Conservation (phyloP, 2,797 vertebrate species). For the Dromococcyx pavoninus region DNA sequence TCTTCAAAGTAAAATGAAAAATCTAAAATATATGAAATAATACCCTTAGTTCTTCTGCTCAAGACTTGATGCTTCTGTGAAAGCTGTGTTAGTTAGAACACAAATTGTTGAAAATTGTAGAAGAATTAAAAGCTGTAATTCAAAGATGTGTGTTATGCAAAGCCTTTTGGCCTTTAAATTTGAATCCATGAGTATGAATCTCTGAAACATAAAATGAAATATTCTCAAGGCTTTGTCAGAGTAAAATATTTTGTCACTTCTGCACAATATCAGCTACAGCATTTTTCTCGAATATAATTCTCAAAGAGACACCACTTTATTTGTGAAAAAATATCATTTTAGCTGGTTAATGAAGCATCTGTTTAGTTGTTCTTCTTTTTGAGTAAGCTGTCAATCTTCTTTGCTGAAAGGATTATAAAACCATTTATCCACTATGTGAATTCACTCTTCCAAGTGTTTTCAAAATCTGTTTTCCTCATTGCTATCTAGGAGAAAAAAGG, state of each 20-base stretch:
- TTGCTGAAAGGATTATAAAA: conserved; percentile 32
- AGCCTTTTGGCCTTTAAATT: conserved; percentile 6
- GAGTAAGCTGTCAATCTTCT: conserved; percentile 18
- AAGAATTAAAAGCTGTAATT: neutral
- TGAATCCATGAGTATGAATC: neutral
- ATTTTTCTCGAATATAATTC: conserved; percentile 3
- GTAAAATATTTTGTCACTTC: conserved; percentile 42
- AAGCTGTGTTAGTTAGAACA: neutral
- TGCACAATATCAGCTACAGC: neutral
- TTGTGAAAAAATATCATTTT: neutral
- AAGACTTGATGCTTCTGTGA: neutral
- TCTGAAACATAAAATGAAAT: conserved; percentile 10
- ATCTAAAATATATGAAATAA: neutral
- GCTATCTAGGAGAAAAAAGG: neutral
- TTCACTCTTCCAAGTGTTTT: neutral
- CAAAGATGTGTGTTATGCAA: neutral
- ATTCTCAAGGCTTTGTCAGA: conserved; percentile 7
- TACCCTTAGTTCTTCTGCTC: neutral
- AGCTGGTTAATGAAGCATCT: conserved; percentile 41
- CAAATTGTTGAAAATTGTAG: neutral
- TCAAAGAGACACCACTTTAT: neutral
- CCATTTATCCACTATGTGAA: neutral
- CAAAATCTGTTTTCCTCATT: conserved; percentile 12
- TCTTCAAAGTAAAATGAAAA: conserved; percentile 11
- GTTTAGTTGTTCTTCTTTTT: conserved; percentile 7